A percentile compares a stretch with the other conserved stretches of the same genome.
Evolutionary conservation across 2,113 vertebrate genomes (phyloP).

Genomic region (Gallinago jamesoni): DNA sequence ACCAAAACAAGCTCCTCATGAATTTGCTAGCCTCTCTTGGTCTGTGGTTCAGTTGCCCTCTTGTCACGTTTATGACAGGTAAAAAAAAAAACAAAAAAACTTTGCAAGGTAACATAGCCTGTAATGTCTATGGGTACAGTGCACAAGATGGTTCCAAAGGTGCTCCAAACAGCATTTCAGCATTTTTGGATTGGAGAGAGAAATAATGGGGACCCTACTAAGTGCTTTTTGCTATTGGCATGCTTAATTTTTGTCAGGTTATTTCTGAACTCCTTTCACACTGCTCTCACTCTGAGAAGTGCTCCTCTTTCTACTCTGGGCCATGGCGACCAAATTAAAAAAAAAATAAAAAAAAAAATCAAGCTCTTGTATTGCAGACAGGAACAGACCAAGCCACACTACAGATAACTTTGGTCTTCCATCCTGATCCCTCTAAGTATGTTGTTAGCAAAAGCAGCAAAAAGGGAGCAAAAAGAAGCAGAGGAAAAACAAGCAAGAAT

Average conservation of each 20-base stretch:
- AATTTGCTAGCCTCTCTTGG: background rate
- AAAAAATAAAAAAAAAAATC: background rate
- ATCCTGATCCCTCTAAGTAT: background rate
- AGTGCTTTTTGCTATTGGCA: background rate
- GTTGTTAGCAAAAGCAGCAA: background rate
- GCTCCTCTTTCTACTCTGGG: background rate
- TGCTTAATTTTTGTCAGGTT: background rate
- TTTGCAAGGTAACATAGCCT: background rate
- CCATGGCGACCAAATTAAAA: background rate
- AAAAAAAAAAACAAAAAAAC: background rate
- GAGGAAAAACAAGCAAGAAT: background rate
- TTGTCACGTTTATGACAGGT: background rate
- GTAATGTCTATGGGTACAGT: too few species aligned
- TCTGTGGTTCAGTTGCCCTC: background rate
- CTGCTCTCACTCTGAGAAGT: background rate
- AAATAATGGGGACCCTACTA: background rate
- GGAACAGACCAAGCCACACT: background rate
- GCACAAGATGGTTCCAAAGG: background rate
- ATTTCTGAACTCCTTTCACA: background rate
- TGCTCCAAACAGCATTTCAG: background rate
- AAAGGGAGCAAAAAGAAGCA: background rate
- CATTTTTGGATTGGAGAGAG: background rate
- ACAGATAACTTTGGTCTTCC: background rate
- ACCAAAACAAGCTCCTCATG: background rate
- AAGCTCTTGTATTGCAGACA: background rate